Conservation (phyloP, 2,113 vertebrate genomes). For the Donacobius atricapilla region DNA sequence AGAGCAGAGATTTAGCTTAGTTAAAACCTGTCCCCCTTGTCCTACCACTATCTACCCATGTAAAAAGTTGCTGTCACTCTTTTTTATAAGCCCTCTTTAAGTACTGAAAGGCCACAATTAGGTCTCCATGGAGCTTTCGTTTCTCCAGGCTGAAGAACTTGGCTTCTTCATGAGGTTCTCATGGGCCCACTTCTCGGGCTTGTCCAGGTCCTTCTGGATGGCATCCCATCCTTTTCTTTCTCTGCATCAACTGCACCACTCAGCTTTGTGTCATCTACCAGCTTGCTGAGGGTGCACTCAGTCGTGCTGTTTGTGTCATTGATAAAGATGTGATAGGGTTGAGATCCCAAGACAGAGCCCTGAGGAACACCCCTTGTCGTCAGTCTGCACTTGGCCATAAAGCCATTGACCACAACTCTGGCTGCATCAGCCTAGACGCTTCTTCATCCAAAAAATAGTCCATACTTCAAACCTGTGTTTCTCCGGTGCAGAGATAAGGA, state of each 20-base stretch:
- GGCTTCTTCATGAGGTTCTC: neutral
- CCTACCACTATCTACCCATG: neutral
- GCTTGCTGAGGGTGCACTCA: neutral
- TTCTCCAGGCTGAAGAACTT: neutral
- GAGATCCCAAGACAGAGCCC: neutral
- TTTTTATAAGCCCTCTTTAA: neutral
- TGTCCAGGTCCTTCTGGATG: neutral
- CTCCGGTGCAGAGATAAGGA: neutral
- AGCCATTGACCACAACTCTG: neutral
- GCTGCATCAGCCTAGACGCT: neutral
- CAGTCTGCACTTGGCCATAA: neutral
- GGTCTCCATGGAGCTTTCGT: neutral
- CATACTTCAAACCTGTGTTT: neutral
- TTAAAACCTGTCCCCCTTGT: neutral
- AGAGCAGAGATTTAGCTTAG: neutral
- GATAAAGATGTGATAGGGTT: neutral
- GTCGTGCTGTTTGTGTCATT: neutral
- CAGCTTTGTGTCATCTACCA: neutral
- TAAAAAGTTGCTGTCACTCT: neutral
- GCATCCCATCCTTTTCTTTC: neutral
- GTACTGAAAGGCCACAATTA: neutral
- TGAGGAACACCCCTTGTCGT: neutral
- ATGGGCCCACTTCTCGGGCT: neutral
- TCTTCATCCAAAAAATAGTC: neutral
- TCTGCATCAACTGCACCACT: accelerated